These are phyloP conservation scores for Dasypus novemcinctus DNA, from an alignment of 2,113 vertebrate species.

Conservation along the genomic window DNA sequence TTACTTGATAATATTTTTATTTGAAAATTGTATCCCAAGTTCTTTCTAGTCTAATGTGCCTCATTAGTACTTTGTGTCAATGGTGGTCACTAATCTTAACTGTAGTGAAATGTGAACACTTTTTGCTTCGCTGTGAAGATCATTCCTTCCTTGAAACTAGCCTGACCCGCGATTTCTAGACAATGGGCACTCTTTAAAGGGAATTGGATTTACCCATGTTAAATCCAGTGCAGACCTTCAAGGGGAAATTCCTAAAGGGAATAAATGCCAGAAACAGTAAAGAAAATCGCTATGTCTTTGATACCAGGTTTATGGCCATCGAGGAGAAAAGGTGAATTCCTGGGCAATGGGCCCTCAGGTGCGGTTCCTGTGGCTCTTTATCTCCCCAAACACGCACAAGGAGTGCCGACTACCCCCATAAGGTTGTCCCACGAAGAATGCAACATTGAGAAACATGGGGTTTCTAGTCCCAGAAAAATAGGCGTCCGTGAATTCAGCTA, in stretches of 20 bases:
- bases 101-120: background rate
- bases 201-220: background rate
- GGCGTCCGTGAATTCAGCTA: background rate
- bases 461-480: background rate
- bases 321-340: background rate
- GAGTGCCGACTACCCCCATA: background rate
- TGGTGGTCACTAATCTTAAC: background rate
- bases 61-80: background rate
- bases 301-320: background rate
- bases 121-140: background rate
- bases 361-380: background rate
- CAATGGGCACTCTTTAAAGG: constrained; percentile 23
- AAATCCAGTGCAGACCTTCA: background rate
- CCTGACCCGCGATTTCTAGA: background rate
- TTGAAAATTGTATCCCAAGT: background rate
- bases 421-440: background rate
- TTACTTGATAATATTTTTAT: constrained; percentile 1
- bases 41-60: background rate
- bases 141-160: constrained; percentile 16
- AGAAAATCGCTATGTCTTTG: background rate
- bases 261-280: background rate
- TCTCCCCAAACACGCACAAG: background rate
- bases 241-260: constrained; percentile 29
- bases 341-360: background rate
- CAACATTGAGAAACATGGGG: background rate